phyloP scores from a whole-genome alignment of 1,140 invertebrate genomes.

The Diachasmimorpha longicaudata region DNA sequence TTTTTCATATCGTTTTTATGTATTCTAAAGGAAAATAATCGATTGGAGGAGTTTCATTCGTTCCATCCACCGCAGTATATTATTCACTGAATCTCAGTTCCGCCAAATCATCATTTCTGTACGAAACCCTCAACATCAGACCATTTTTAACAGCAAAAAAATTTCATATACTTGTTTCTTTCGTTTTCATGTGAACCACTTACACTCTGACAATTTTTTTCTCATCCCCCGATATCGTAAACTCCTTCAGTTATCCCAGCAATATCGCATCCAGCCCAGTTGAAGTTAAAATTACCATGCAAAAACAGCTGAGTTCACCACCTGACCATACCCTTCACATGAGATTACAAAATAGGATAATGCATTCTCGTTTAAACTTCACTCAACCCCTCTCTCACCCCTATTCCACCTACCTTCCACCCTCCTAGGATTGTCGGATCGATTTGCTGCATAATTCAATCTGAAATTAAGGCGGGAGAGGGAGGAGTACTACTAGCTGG shows the following conservation, averaged over 20 bases:
- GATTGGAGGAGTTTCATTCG: neutral
- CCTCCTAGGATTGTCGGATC: neutral
- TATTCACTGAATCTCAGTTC: neutral
- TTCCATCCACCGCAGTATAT: neutral
- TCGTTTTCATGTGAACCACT: neutral
- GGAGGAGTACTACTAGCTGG: neutral
- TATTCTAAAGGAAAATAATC: neutral
- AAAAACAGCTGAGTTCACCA: neutral
- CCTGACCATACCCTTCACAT: neutral
- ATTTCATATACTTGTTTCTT: neutral
- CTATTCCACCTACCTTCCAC: neutral
- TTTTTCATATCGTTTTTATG: neutral
- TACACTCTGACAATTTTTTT: neutral
- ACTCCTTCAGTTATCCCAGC: neutral
- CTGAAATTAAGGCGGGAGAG: neutral
- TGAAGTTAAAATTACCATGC: neutral
- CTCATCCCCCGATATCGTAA: neutral
- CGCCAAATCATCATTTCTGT: neutral
- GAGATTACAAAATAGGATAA: slow-evolving; percentile 7
- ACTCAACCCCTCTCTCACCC: neutral
- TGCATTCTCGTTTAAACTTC: slow-evolving; percentile 7
- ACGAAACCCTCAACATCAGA: neutral
- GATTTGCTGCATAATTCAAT: slow-evolving; percentile 11
- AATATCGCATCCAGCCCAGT: neutral
- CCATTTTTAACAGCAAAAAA: neutral